These are phyloP conservation scores for Acanthosepion pharaonis DNA, from an alignment of 2,888 invertebrate genomes.

Conservation along the genomic window DNA sequence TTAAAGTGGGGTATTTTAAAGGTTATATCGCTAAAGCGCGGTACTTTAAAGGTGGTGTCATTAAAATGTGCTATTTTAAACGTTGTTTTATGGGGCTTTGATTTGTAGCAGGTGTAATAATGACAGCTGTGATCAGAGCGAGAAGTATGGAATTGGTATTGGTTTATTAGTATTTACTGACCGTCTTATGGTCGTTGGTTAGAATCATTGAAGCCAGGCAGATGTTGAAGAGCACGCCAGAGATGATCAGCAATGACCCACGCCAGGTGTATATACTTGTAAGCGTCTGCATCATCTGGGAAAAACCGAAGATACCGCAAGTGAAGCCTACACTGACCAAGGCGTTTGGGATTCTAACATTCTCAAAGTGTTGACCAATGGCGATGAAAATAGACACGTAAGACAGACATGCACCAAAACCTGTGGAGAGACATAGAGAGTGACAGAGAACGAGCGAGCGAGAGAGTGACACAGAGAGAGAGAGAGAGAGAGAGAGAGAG, in stretches of 20 bases:
- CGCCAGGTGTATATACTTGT: constrained; percentile 25
- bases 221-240: constrained; percentile 36
- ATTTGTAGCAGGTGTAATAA: neutral
- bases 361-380: constrained; percentile 41
- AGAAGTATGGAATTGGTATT: neutral
- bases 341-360: constrained; percentile 25
- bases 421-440: neutral
- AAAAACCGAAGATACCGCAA: constrained; percentile 34
- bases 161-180: neutral
- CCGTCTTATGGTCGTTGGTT: constrained; percentile 23
- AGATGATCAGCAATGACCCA: neutral
- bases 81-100: too few species aligned
- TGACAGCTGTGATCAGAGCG: neutral
- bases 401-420: constrained; percentile 35
- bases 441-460: too few species aligned
- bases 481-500: too few species aligned
- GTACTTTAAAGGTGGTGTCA: too few species aligned
- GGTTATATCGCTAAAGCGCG: too few species aligned
- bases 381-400: constrained; percentile 41
- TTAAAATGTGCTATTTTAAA: too few species aligned
- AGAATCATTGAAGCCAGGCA: neutral
- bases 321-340: constrained; percentile 41
- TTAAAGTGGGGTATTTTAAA: too few species aligned
- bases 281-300: constrained; percentile 24
- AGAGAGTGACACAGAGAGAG: too few species aligned